Percentiles rank a stretch among this genome's conserved stretches.
Evolutionary conservation across 2,797 vertebrate genomes (phyloP).

Genomic region (Eurystomus glaucurus): DNA sequence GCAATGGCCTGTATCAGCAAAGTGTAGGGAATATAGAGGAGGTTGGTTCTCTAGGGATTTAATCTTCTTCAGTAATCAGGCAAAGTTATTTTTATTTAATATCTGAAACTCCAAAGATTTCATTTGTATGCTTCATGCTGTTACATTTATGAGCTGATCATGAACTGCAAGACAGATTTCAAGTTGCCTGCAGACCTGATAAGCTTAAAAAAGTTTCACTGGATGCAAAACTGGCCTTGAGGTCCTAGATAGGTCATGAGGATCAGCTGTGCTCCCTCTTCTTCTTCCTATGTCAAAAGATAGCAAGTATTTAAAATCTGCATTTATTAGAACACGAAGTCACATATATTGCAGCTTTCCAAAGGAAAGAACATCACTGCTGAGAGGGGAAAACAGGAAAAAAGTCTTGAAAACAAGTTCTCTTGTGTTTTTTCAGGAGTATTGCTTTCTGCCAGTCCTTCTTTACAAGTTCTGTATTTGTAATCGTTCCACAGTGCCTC

Average conservation of each 20-base stretch:
- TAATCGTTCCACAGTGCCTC: background rate
- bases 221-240: background rate
- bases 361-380: background rate
- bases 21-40: background rate
- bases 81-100: background rate
- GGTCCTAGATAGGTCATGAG: background rate
- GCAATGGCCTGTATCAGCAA: background rate
- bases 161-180: background rate
- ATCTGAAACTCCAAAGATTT: background rate
- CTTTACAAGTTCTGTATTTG: background rate
- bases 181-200: background rate
- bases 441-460: background rate
- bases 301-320: background rate
- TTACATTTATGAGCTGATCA: background rate
- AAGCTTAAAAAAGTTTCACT: background rate
- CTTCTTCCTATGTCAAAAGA: background rate
- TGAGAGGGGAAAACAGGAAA: background rate
- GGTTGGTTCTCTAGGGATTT: background rate
- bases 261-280: background rate
- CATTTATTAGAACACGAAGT: background rate
- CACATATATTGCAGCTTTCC: background rate
- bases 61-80: background rate
- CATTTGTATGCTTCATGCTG: background rate
- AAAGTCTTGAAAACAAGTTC: background rate
- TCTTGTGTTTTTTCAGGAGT: background rate